These are phyloP conservation scores for Nyctibius bracteatus DNA, from an alignment of 2,113 vertebrate genomes.

Conservation along the genomic window DNA sequence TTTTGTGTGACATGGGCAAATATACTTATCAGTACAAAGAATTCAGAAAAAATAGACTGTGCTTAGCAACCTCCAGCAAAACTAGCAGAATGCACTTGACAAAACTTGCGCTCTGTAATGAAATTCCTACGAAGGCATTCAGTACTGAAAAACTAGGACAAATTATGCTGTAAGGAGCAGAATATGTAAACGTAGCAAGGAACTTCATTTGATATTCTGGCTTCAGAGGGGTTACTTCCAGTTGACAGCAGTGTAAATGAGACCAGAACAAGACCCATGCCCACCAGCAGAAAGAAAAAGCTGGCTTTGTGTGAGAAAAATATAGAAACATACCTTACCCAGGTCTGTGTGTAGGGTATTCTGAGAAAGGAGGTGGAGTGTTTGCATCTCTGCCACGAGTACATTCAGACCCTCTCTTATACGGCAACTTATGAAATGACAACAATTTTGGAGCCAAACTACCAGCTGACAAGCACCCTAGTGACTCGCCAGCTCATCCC, in stretches of 20 bases:
- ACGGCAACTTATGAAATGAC: not conserved
- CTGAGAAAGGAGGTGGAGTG: not conserved
- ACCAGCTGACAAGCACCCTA: not conserved
- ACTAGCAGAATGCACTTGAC: constrained; percentile 27
- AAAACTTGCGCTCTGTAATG: constrained; percentile 11
- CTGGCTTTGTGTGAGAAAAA: not conserved
- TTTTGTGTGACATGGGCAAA: not conserved
- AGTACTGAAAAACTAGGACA: constrained; percentile 48
- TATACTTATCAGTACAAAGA: constrained; percentile 3
- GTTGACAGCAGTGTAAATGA: not conserved
- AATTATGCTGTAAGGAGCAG: constrained; percentile 50
- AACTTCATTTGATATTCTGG: constrained; percentile 4
- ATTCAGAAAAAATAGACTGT: not conserved
- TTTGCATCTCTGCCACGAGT: not conserved
- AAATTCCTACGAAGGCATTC: constrained; percentile 1
- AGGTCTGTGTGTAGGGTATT: not conserved
- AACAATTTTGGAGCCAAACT: not conserved
- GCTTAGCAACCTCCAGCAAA: constrained; percentile 39
- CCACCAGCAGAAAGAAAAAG: not conserved
- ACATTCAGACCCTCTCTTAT: not conserved
- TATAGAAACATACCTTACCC: not conserved
- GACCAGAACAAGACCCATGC: not conserved
- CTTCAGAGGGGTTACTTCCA: constrained; percentile 27
- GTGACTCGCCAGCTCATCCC: not conserved
- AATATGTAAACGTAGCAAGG: constrained; percentile 40